A percentile compares a stretch with the other conserved stretches of the same genome.
These are phyloP conservation scores for Tympanoctomys barrerae DNA, from an alignment of 2,797 vertebrate species.

Conservation along the genomic window DNA sequence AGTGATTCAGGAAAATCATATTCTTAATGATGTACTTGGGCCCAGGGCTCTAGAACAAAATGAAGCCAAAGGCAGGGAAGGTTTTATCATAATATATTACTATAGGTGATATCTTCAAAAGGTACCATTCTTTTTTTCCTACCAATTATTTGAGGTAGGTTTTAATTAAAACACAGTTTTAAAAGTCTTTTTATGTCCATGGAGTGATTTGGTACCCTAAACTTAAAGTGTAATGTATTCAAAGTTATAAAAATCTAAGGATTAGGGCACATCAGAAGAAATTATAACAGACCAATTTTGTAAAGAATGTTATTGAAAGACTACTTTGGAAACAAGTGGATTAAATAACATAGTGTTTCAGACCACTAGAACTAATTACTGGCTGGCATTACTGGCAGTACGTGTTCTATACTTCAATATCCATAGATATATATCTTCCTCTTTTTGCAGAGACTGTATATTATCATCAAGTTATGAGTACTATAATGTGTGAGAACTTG, in stretches of 20 bases:
- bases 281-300: neutral
- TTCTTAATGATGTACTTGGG: neutral
- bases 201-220: neutral
- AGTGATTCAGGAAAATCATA: slow-evolving; percentile 20
- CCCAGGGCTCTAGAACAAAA: neutral
- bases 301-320: neutral
- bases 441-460: neutral
- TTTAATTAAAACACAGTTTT: neutral
- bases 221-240: slow-evolving; percentile 3
- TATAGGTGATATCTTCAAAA: neutral
- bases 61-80: neutral
- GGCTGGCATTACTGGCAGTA: neutral
- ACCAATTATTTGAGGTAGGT: neutral
- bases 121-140: neutral
- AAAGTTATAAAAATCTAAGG: slow-evolving; percentile 23
- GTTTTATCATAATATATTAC: neutral
- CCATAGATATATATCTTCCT: neutral
- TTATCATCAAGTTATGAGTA: neutral
- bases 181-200: neutral
- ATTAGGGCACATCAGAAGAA: neutral
- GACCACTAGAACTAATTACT: neutral
- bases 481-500: neutral
- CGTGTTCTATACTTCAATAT: neutral
- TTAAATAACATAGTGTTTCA: neutral
- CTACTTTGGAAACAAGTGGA: neutral